Conservation (phyloP, 1,140 invertebrate genomes). For the Drosophila ercepeae region DNA sequence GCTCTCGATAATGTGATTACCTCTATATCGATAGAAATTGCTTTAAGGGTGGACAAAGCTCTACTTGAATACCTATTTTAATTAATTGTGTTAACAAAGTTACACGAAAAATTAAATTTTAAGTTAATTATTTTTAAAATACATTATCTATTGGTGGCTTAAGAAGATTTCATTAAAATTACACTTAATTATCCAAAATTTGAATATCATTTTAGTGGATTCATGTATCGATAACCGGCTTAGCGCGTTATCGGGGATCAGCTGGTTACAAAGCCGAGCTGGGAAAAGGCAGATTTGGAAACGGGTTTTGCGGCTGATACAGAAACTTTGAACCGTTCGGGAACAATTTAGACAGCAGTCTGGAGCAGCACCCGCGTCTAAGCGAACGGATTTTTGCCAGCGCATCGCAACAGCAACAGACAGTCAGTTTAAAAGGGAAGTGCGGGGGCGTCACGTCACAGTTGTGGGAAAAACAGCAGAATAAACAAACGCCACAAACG, state of each 20-base stretch:
- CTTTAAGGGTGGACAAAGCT: no score
- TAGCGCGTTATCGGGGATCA: not conserved
- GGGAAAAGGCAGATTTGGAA: constrained; percentile 59
- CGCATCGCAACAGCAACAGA: constrained; percentile 5
- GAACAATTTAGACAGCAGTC: constrained; percentile 24
- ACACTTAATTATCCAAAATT: no score
- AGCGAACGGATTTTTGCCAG: constrained; percentile 11
- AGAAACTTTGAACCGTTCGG: constrained; percentile 49
- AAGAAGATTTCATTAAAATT: no score
- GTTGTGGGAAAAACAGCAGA: constrained; percentile 26
- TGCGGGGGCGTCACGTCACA: constrained; percentile 28
- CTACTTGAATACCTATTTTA: no score
- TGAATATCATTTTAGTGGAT: not conserved
- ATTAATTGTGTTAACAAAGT: no score
- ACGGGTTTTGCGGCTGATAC: constrained; percentile 60
- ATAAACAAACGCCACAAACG: constrained; percentile 29
- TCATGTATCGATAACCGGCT: not conserved
- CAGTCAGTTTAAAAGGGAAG: constrained; percentile 7
- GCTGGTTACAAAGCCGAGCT: constrained; percentile 41
- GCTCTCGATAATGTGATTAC: not conserved
- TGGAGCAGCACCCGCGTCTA: constrained; percentile 28
- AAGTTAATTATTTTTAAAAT: no score
- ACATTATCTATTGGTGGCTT: no score
- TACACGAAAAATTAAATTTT: no score
- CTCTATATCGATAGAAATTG: not conserved